Base-by-base conservation (phyloP, 2,888 invertebrate genomes). In the Endomychus coccineus region DNA sequence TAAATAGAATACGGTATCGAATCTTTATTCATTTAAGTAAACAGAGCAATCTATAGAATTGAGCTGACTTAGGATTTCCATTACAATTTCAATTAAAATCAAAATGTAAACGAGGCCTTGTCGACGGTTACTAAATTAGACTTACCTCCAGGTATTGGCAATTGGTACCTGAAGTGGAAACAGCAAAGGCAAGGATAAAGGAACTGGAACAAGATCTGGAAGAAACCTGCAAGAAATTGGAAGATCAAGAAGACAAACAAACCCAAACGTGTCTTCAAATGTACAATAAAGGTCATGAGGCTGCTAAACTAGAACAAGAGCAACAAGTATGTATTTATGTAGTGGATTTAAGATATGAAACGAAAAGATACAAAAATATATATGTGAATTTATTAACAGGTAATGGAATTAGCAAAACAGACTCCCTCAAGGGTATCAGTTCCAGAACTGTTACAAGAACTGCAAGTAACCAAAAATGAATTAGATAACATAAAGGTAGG, bases 401-500 rank as follows among this genome's bases (percentile, higher is more conserved):
- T 62, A 11, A 49, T 65, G 52, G 67, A 67, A 43, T 50, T 67
- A 68, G 78, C 75, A 56, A 72, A 74, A 51, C 71, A 75, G 49
- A 73, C 75, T 54, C 73, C 78, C 38, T 77, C 71, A 54, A 74
- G 83, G 58, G 79, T 84, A 50, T 83, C 86, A 29, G 83, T 86
- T 48, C 81, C 85, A 52, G 85, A 88, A 64, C 71, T 89, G 53
- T 70, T 88, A 55, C 80, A 83, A 61, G 85, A 88, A 66, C 70
- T 89, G 56, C 83, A 86, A 68, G 80, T 83, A 49, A 87, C 88
- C 16, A 85, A 86, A 70, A 81, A 79, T 23, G 88, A 89, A 71
- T 74, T 89, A 66, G 87, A 88, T 66, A 87, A 85, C 68, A 78
- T 89, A 60, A 82, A 85, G 80, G 88, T 88, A 72, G 45, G 54